These are phyloP conservation scores for Echinarachnius parma DNA, from an alignment of 53 echinoderm and acorn worm genomes.

Conservation along the genomic window DNA sequence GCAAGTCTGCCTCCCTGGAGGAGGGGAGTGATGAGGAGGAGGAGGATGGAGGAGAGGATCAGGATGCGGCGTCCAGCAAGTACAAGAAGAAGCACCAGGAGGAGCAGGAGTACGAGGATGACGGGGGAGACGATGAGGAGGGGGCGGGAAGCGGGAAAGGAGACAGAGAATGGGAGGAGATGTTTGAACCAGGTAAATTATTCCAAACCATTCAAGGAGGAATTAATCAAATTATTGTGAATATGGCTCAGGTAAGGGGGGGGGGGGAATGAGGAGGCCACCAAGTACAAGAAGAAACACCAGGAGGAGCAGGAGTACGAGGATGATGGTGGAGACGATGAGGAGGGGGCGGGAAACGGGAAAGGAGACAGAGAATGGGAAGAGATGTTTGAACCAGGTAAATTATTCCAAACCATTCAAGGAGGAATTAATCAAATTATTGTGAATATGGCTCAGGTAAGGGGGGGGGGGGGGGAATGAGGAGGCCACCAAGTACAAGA, in stretches of 20 bases:
- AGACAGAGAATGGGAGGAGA: constrained; percentile 32
- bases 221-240: too few relatives aligned
- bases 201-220: too few relatives aligned
- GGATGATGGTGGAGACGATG: constrained; percentile 61
- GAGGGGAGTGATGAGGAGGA: constrained; percentile 52
- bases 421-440: too few relatives aligned
- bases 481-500: constrained; percentile 43
- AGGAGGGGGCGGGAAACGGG: constrained; percentile 37
- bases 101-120: constrained; percentile 78
- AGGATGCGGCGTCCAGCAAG: constrained; percentile 43
- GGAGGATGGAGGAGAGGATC: too few relatives aligned
- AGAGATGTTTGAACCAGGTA: constrained; percentile 50
- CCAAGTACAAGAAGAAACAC: constrained; percentile 46
- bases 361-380: constrained; percentile 34
- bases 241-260: too few relatives aligned
- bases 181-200: constrained; percentile 49
- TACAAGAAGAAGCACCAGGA: constrained; percentile 50
- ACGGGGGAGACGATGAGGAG: constrained; percentile 54
- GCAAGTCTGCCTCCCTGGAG: constrained; percentile 24
- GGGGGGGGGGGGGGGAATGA: constrained; percentile 56
- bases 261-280: constrained; percentile 49
- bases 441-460: too few relatives aligned
- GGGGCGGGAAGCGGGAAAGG: constrained; percentile 30
- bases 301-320: constrained; percentile 75
- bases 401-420: too few relatives aligned